A percentile compares a stretch with the other conserved stretches of the same genome.
phyloP scores from a whole-genome alignment of 2,113 vertebrate genomes.

The Symphodus melops region DNA sequence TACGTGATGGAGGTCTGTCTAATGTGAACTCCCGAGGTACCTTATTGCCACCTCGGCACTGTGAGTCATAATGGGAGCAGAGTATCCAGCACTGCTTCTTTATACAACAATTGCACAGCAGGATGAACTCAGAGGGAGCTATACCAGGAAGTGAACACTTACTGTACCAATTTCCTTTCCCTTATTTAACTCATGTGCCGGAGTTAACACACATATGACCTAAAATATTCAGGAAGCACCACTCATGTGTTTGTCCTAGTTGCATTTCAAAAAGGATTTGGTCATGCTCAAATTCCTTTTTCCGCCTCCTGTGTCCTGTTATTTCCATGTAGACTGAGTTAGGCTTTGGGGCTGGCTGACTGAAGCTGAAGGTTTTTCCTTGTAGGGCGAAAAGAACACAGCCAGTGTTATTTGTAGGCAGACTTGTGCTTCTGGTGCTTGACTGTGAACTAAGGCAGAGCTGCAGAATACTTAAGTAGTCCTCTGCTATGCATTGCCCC shows the following conservation, averaged over 20 bases:
- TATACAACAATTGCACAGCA: conserved; percentile 34
- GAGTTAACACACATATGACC: conserved; percentile 37
- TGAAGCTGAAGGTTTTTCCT: conserved; percentile 40
- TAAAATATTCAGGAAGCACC: conserved; percentile 68
- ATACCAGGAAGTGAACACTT: not conserved
- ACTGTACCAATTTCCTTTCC: conserved; percentile 9
- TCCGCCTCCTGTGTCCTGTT: conserved; percentile 30
- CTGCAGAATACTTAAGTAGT: conserved; percentile 44
- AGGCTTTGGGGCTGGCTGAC: conserved; percentile 25
- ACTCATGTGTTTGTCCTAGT: conserved; percentile 63
- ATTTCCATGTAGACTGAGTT: conserved; percentile 37
- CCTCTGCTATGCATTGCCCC: conserved; percentile 23
- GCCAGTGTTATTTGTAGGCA: conserved; percentile 47
- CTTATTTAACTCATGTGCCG: conserved; percentile 38
- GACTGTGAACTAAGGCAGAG: conserved; percentile 32
- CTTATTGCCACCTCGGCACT: conserved; percentile 44
- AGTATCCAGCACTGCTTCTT: conserved; percentile 23
- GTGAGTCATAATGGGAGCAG: conserved; percentile 32
- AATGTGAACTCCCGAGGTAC: conserved; percentile 30
- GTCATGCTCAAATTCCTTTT: conserved; percentile 46
- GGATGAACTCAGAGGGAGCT: conserved; percentile 16
- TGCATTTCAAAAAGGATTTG: conserved; percentile 53
- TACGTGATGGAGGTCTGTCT: conserved; percentile 38
- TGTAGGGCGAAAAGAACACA: conserved; percentile 31
- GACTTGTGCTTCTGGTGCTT: conserved; percentile 38